Evolutionary conservation across 2,113 vertebrate genomes (phyloP).

Genomic region (Turnix velox): DNA sequence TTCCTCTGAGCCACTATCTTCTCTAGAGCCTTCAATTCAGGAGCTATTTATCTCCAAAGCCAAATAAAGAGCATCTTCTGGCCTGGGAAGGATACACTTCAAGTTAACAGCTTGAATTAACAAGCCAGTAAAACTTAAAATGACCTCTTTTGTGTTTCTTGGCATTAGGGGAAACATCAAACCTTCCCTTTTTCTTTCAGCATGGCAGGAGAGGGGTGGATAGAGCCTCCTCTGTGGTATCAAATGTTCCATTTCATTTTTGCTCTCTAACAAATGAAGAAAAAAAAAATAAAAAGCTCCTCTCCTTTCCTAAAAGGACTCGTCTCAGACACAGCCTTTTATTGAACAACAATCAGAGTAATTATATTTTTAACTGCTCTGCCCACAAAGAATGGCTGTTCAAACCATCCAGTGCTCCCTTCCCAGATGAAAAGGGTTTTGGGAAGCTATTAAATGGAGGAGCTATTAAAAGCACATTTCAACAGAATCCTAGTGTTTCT

Average conservation of each 20-base stretch:
- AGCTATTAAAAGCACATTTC: slow-evolving; percentile 16
- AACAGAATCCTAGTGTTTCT: background rate
- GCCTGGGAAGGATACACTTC: background rate
- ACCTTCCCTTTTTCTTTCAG: background rate
- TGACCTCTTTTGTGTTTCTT: background rate
- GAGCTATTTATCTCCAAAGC: slow-evolving; percentile 14
- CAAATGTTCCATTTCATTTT: background rate
- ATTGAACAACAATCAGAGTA: background rate
- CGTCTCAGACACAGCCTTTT: background rate
- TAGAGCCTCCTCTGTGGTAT: background rate
- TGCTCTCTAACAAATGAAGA: background rate
- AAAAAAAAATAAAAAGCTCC: background rate
- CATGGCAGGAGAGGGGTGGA: background rate
- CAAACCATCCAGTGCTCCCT: background rate
- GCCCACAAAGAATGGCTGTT: slow-evolving; percentile 8
- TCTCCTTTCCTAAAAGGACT: background rate
- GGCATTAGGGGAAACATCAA: background rate
- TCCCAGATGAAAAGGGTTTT: background rate
- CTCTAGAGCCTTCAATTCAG: background rate
- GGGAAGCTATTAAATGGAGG: background rate
- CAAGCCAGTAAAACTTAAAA: slow-evolving; percentile 30
- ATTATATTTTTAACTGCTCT: slow-evolving; percentile 26
- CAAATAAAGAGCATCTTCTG: slow-evolving; percentile 16
- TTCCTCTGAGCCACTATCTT: background rate
- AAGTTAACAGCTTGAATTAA: slow-evolving; percentile 23